These are phyloP conservation scores for Drosophila kurseongensis DNA, from an alignment of 1,140 invertebrate species.

Conservation along the genomic window DNA sequence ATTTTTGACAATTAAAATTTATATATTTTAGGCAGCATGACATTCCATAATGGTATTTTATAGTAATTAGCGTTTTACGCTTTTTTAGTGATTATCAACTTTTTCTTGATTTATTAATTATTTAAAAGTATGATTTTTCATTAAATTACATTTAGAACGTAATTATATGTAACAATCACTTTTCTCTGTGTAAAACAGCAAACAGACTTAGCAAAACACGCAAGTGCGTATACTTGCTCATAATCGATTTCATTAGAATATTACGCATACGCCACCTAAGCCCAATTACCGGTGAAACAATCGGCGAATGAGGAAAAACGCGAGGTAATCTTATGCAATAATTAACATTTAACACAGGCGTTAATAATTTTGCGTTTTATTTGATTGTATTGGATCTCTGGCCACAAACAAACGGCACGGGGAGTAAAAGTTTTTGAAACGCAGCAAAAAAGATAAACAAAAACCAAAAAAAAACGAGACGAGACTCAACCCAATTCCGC, in stretches of 20 bases:
- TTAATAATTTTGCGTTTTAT: slow-evolving; percentile 59
- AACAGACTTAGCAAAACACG: slow-evolving; percentile 7
- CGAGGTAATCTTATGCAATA: slow-evolving; percentile 59
- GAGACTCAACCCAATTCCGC: slow-evolving; percentile 75
- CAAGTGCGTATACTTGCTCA: slow-evolving; percentile 4
- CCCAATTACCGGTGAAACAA: slow-evolving; percentile 19
- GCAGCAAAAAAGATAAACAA: slow-evolving; percentile 56
- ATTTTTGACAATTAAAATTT: too few relatives aligned
- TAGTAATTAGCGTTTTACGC: neutral
- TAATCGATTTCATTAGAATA: slow-evolving; percentile 43
- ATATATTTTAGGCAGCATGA: neutral
- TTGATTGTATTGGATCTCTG: slow-evolving; percentile 19
- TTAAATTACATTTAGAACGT: too few relatives aligned
- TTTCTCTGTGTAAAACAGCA: slow-evolving; percentile 9
- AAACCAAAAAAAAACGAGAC: slow-evolving; percentile 22
- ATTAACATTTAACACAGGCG: slow-evolving; percentile 61
- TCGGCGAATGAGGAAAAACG: neutral
- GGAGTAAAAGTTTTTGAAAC: slow-evolving; percentile 66
- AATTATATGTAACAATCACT: neutral
- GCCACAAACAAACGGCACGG: slow-evolving; percentile 25
- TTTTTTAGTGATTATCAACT: too few relatives aligned
- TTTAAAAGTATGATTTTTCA: too few relatives aligned
- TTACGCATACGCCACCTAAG: slow-evolving; percentile 50
- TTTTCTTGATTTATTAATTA: neutral
- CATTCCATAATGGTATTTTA: neutral